Evolutionary conservation across 2,113 vertebrate genomes (phyloP), one percentile per base, ranked within the genome.

Genomic region (Aleadryas rufinucha): DNA sequence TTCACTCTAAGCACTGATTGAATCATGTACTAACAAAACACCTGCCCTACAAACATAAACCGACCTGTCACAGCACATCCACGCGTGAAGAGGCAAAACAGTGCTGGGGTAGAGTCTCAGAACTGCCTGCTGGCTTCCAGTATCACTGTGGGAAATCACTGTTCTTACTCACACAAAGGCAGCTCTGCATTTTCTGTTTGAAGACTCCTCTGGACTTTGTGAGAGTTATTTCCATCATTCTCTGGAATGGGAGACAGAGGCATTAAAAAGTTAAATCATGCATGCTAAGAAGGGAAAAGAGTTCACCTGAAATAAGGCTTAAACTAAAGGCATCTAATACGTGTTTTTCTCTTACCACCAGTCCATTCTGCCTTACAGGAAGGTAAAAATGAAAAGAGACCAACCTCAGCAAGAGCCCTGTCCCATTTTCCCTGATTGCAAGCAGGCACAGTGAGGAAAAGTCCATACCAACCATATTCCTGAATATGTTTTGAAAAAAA

Each of bases 211-310:
- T 49, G 59, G 47, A 6, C 81, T 82, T 90, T 63, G 19, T 52
- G 49, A 41, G 71, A 77, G 56, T 87, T 64, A 92, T 92, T 95
- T 91, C 81, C 77, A 72, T 84, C 31, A 3, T 79, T 89, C 91
- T 87, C 65, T 14, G 19, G 65, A 87, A 60, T 8, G 64, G 57
- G 78, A 85, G 82, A 77, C 45, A 85, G 82, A 95, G 45, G 42
- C 90, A 88, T 81, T 77, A 87, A 77, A 52, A 96, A 92, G 93
- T 95, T 93, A 92, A 94, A 84, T 93, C 76, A 56, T 37, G 69
- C 87, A 87, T 81, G 65, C 52, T 93, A 93, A 96, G 79, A 71
- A 92, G n/a, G 79, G 90, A 91, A 93, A 42, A 64, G 35, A 60
- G 81, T 85, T 92, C 91, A 94, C 84, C 70, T 79, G 57, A 96